Conservation (phyloP, 2,888 invertebrate genomes). For the Callosobruchus maculatus region DNA sequence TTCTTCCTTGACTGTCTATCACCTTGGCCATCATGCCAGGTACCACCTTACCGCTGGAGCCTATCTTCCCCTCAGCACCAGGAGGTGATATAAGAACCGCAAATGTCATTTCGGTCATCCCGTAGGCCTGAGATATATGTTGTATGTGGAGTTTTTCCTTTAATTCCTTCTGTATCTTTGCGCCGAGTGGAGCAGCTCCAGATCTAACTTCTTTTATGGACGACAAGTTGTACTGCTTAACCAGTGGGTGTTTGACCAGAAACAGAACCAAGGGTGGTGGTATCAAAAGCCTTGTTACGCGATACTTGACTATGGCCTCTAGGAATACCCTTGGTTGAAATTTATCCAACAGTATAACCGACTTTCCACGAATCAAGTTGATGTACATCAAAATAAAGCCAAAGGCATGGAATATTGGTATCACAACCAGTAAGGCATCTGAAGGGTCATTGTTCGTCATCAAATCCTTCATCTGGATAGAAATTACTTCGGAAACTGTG, state of each 20-base stretch:
- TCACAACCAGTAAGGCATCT: slow-evolving; percentile 55
- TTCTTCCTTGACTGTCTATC: slow-evolving; percentile 60
- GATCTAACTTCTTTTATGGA: slow-evolving; percentile 65
- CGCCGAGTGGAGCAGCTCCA: slow-evolving; percentile 80
- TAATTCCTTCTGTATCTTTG: slow-evolving; percentile 62
- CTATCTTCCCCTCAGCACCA: slow-evolving; percentile 48
- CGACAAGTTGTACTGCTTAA: slow-evolving; percentile 70
- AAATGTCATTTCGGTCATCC: slow-evolving; percentile 75
- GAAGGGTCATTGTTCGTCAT: slow-evolving; percentile 27
- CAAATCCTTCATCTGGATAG: slow-evolving; percentile 19
- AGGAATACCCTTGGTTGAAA: slow-evolving; percentile 73
- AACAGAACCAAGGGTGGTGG: slow-evolving; percentile 85
- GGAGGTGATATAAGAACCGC: slow-evolving; percentile 48
- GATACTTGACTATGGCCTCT: slow-evolving; percentile 65
- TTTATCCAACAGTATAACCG: slow-evolving; percentile 55
- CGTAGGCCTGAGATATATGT: slow-evolving; percentile 62
- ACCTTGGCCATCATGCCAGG: slow-evolving; percentile 66
- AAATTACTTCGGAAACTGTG: slow-evolving; percentile 44
- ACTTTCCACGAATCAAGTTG: slow-evolving; percentile 54
- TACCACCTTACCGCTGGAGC: slow-evolving; percentile 64
- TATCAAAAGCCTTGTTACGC: slow-evolving; percentile 51
- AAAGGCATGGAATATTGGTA: slow-evolving; percentile 84
- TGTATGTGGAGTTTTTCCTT: slow-evolving; percentile 44
- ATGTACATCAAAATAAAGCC: slow-evolving; percentile 65
- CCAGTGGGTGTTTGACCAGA: slow-evolving; percentile 75